Evolutionary conservation across 2,113 vertebrate species (phyloP).

Genomic region (Passer domesticus): DNA sequence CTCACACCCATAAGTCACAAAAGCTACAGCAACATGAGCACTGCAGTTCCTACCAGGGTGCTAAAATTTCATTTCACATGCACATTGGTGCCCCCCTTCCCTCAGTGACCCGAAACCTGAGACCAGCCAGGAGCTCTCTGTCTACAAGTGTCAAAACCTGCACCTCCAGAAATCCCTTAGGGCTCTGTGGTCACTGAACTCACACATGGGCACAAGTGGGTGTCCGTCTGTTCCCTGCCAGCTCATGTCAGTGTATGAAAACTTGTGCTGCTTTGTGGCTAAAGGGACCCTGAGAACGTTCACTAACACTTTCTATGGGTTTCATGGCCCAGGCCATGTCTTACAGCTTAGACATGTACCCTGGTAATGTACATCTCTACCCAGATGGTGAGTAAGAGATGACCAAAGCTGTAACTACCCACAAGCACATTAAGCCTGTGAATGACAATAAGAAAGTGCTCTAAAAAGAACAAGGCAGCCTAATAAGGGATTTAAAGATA

Average conservation of each 20-base stretch:
- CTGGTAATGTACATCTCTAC: not conserved
- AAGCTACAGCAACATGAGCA: not conserved
- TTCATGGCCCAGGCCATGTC: not conserved
- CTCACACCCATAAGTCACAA: not conserved
- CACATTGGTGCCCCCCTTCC: not conserved
- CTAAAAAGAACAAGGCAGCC: not conserved
- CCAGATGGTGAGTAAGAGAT: not conserved
- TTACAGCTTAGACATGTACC: not conserved
- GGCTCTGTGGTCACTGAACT: not conserved
- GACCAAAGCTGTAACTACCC: not conserved
- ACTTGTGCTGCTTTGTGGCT: not conserved
- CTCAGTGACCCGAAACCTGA: not conserved
- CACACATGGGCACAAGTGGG: rapidly evolving
- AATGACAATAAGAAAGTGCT: rapidly evolving
- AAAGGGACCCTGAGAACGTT: not conserved
- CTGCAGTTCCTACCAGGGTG: not conserved
- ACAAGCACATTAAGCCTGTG: not conserved
- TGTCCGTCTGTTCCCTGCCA: not conserved
- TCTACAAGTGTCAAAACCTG: not conserved
- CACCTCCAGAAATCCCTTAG: not conserved
- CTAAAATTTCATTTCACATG: not conserved
- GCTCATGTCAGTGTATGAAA: not conserved
- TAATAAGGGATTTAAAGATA: not conserved
- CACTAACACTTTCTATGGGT: not conserved
- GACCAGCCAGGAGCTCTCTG: not conserved